A percentile compares a stretch with the other conserved stretches of the same genome.
Evolutionary conservation across 2,797 vertebrate species (phyloP).

Genomic region (Arrhamphus sclerolepis): DNA sequence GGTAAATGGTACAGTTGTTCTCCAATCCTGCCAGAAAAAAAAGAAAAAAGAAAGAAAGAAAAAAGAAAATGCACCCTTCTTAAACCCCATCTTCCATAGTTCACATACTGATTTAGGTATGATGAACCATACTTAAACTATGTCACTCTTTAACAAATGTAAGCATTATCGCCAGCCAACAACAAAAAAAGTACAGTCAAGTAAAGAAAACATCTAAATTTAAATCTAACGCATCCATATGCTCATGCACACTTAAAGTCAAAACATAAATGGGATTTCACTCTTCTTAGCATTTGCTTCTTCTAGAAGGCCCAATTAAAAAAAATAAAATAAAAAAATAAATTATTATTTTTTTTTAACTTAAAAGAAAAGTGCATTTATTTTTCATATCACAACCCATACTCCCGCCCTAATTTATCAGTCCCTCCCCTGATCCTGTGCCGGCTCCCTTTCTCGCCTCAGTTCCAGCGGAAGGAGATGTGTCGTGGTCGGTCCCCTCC

Average conservation of each 20-base stretch:
- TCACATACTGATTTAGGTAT: conserved; percentile 78
- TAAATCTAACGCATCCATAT: conserved; percentile 85
- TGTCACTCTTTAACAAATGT: conserved; percentile 77
- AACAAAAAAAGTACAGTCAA: conserved; percentile 74
- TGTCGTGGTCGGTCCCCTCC: conserved; percentile 98
- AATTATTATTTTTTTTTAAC: conserved; percentile 70
- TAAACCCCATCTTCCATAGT: conserved; percentile 73
- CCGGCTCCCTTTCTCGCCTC: conserved; percentile 74
- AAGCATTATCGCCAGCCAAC: conserved; percentile 82
- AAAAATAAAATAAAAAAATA: conserved; percentile 69
- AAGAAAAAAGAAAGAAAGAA: conserved; percentile 74
- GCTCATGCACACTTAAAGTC: conserved; percentile 84
- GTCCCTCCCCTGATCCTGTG: conserved; percentile 54
- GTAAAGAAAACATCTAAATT: conserved; percentile 71
- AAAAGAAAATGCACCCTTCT: conserved; percentile 82
- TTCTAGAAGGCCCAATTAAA: conserved; percentile 77
- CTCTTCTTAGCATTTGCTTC: conserved; percentile 76
- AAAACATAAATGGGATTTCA: conserved; percentile 82
- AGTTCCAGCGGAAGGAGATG: conserved; percentile 99
- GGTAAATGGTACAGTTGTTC: conserved; percentile 86
- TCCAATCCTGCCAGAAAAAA: conserved; percentile 74
- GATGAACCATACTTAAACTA: conserved; percentile 77
- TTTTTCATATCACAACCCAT: conserved; percentile 84
- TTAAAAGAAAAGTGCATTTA: conserved; percentile 98
- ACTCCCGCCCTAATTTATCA: conserved; percentile 58